phyloP scores from a whole-genome alignment of 35 echinoderm and acorn worm genomes.

The Acanthaster planci region DNA sequence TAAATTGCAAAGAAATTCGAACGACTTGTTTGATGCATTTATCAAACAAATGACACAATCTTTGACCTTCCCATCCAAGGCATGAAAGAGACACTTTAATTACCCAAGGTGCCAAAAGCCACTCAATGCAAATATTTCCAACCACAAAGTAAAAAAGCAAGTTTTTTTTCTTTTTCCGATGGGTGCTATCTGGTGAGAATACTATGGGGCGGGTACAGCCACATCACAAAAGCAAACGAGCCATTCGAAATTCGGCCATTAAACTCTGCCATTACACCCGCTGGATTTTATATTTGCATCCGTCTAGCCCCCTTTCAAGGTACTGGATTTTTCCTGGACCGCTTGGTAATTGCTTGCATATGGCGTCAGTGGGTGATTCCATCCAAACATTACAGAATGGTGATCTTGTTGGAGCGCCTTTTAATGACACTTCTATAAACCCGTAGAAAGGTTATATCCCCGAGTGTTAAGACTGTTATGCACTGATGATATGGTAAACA shows the following conservation, averaged over 20 bases:
- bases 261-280: constrained; percentile 15
- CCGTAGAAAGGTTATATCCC: too few species aligned
- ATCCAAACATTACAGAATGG: neutral
- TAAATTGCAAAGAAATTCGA: too few species aligned
- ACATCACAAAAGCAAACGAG: neutral
- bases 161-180: neutral
- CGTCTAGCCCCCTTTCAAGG: neutral
- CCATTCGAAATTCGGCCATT: constrained; percentile 17
- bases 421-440: too few species aligned
- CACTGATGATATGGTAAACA: too few species aligned
- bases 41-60: too few species aligned
- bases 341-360: neutral
- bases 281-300: neutral
- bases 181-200: neutral
- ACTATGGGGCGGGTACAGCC: neutral
- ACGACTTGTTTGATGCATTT: too few species aligned
- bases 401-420: too few species aligned
- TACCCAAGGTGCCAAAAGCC: neutral
- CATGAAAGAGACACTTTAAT: neutral
- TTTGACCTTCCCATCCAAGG: too few species aligned
- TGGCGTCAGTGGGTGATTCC: constrained; percentile 9
- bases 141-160: neutral
- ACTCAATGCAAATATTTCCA: neutral
- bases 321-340: neutral
- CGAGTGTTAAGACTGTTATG: too few species aligned